phyloP scores from a whole-genome alignment of 2,888 invertebrate genomes.

The Didymodactylos carnosus region DNA sequence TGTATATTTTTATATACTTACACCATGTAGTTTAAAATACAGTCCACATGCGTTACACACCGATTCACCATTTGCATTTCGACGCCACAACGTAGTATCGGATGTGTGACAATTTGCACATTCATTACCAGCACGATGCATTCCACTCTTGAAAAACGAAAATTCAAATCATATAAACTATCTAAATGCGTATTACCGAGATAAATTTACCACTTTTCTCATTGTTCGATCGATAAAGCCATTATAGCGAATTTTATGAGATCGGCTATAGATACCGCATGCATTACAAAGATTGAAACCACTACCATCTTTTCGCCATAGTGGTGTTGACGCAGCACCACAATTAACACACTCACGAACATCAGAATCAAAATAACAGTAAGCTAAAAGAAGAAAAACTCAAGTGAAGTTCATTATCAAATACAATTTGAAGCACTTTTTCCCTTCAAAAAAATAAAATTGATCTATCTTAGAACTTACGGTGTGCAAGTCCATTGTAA shows the following conservation, averaged over 20 bases:
- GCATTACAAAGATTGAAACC: conserved; percentile 13
- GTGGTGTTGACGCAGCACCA: conserved; percentile 6
- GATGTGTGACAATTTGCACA: conserved; percentile 11
- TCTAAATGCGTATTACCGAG: no score
- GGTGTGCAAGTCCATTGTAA: no score
- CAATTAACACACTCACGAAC: conserved; percentile 10
- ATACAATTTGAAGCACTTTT: no score
- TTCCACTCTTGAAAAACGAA: neutral
- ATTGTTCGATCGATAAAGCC: neutral
- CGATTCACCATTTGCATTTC: conserved; percentile 10
- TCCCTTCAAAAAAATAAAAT: no score
- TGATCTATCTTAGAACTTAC: no score
- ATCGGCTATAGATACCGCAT: conserved; percentile 8
- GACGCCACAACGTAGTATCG: conserved; percentile 13
- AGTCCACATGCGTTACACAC: conserved; percentile 14
- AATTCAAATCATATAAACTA: neutral
- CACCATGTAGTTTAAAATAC: conserved; percentile 12
- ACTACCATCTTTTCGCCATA: conserved; percentile 12
- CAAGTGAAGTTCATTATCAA: no score
- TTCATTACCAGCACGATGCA: conserved; percentile 1
- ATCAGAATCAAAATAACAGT: neutral
- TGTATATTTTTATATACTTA: no score
- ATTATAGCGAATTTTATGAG: neutral
- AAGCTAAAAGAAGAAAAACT: neutral
- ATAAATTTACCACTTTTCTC: conserved; percentile 5